Evolutionary conservation across 1,140 invertebrate genomes (phyloP).

Genomic region (Drosophila tsacasi): DNA sequence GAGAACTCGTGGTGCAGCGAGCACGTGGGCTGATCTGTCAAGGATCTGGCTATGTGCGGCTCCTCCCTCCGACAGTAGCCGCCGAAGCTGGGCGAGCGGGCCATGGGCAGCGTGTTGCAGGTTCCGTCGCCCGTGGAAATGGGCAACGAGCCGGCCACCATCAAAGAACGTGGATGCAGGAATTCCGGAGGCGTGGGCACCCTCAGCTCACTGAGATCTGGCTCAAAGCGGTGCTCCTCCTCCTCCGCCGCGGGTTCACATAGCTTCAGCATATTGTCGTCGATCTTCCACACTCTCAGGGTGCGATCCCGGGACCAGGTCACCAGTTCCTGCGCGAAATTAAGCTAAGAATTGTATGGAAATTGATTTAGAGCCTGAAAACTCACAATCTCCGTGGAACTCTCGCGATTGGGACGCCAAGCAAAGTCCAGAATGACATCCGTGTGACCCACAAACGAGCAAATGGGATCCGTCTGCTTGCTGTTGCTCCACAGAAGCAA

Average conservation of each 20-base stretch:
- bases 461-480: conserved; percentile 90
- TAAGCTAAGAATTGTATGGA: background rate
- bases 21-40: conserved; percentile 86
- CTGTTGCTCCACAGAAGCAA: conserved; percentile 93
- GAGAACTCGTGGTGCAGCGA: conserved; percentile 95
- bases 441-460: conserved; percentile 96
- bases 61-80: conserved; percentile 65
- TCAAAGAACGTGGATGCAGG: conserved; percentile 49
- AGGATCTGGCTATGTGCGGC: conserved; percentile 74
- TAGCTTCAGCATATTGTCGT: conserved; percentile 92
- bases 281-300: conserved; percentile 95
- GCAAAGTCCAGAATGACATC: conserved; percentile 98
- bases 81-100: conserved; percentile 67
- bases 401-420: conserved; percentile 90
- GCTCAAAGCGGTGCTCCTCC: conserved; percentile 61
- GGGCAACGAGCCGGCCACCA: conserved; percentile 62
- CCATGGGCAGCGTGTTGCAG: conserved; percentile 61
- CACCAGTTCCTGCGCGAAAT: conserved; percentile 91
- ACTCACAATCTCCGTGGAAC: conserved; percentile 71
- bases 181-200: conserved; percentile 71
- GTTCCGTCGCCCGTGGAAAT: conserved; percentile 50
- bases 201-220: conserved; percentile 57
- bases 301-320: conserved; percentile 98
- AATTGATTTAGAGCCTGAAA: background rate
- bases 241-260: conserved; percentile 85